Conservation (phyloP, 2,888 invertebrate genomes). For the Tachina lurida region DNA sequence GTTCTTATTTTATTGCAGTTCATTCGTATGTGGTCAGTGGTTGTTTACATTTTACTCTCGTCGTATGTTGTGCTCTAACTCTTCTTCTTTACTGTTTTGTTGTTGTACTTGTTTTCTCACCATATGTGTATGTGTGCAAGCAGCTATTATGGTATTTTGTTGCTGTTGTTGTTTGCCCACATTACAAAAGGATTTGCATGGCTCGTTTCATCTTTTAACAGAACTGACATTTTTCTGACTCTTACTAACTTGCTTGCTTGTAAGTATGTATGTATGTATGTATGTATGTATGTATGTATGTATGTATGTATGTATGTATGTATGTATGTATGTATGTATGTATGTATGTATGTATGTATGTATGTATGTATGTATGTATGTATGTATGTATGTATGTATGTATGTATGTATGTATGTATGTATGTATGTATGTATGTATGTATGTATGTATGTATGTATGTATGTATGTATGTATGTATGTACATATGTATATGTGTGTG, state of each 20-base stretch:
- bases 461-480: too few relatives aligned
- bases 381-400: too few relatives aligned
- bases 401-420: too few relatives aligned
- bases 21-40: constrained; percentile 69
- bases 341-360: too few relatives aligned
- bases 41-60: constrained; percentile 52
- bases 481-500: background rate
- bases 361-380: too few relatives aligned
- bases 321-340: too few relatives aligned
- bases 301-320: too few relatives aligned
- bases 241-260: constrained; percentile 54
- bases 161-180: constrained; percentile 62
- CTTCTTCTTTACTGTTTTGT: constrained; percentile 22
- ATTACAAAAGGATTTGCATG: constrained; percentile 74
- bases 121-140: background rate
- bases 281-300: too few relatives aligned
- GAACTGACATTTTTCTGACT: constrained; percentile 65
- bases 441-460: too few relatives aligned
- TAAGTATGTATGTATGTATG: too few relatives aligned
- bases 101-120: background rate
- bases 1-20: constrained; percentile 40
- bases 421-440: too few relatives aligned
- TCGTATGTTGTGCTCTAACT: constrained; percentile 37
- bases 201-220: constrained; percentile 71
- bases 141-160: constrained; percentile 17